Evolutionary conservation across 2,888 invertebrate species (phyloP), one percentile per base, ranked within the genome.

Genomic region (Chrysomela aeneicollis): DNA sequence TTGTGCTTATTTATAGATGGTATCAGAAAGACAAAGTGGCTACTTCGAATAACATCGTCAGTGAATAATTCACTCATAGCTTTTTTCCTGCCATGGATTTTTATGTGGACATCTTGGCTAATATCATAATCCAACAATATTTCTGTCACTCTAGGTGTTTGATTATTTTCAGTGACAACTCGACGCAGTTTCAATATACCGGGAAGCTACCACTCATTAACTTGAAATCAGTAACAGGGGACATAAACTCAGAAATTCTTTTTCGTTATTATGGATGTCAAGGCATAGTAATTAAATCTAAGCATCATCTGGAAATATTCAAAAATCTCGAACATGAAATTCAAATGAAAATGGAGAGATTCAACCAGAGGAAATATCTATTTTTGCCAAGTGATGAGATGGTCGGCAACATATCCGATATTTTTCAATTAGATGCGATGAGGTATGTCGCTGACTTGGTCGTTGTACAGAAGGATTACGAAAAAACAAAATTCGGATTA

Each of bases 381-480:
- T 53, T 76, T 47, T 17, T 73, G 50, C 63, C 68, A n/a, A 59
- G 55, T 30, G 12, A 32, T 17, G 54, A 62, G 55, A 32, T 46
- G 50, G 51, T 10, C 10, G 70, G 72, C 50, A 69, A 70, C 26
- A 18, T 66, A 15, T 42, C 52, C 2, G 42, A 71, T 26, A 63
- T 76, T 30, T 74, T 75, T 47, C 17, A 67, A 32, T 60, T 64
- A 6, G 52, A 66, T 9, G 72, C 69, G 61, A 57, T 75, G 5
- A 21, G 67, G 1, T 75, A 71, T 50, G 71, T 77, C 1, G 59
- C 66, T 12, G 71, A 77, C 60, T 54, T 76, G 46, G 22, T 76
- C 6, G 37, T 74, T 15, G 85, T 10, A 12, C 53, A 63, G 86
- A 74, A 84, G 84, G 10, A 85, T 84, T 76, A 85, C 84, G 62